Evolutionary conservation across 2,888 invertebrate genomes (phyloP), one percentile per base, ranked within the genome.

Genomic region (Lumbricus terrestris): DNA sequence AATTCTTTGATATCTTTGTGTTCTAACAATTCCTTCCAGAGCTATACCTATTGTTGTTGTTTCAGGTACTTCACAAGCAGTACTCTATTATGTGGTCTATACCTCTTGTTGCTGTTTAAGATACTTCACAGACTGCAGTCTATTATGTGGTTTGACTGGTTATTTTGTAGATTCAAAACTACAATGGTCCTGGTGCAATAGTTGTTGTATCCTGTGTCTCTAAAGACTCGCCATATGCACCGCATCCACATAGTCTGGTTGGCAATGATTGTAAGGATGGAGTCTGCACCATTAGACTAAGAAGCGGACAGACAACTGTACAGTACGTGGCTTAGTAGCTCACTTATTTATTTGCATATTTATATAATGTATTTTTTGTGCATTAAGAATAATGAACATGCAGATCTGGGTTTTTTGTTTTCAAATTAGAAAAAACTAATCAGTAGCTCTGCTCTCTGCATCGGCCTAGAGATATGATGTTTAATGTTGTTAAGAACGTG

Each of bases 251-350:
- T 95, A 98, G 98, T 95, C 96, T 99, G 93, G 98, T 98, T 69
- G 98, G 98, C 2, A 97, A 97, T 94, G 98, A 98, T 94, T 98
- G 98, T 95, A 97, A 97, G 94, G 96, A 96, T 94, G 99, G 99
- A 88, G 97, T 98, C 85, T 98, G 98, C 95, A 98, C 98, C 0
- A 95, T 98, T 88, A 93, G 94, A 88, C 94, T 95, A 82, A 89
- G 83, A 83, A 89, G 82, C 40, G 82, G 89, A 40, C 82, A 37
- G 37, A 89, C 38, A 35, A 69, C 42, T 33, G 89, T 91, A 42
- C 90, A 90, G 92, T 92, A 88, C 89, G 91, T 92, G 8, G 1
- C 29, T 88, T 88, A 37, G 11, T 38, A 29, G 23, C 29, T 88
- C 35, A 34, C 38, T 29, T 69, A 69, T 69, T 69, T 69, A n/a